Percentiles rank a stretch among this genome's conserved stretches.
Evolutionary conservation across 2,113 vertebrate species (phyloP).

Genomic region (Sula dactylatra): DNA sequence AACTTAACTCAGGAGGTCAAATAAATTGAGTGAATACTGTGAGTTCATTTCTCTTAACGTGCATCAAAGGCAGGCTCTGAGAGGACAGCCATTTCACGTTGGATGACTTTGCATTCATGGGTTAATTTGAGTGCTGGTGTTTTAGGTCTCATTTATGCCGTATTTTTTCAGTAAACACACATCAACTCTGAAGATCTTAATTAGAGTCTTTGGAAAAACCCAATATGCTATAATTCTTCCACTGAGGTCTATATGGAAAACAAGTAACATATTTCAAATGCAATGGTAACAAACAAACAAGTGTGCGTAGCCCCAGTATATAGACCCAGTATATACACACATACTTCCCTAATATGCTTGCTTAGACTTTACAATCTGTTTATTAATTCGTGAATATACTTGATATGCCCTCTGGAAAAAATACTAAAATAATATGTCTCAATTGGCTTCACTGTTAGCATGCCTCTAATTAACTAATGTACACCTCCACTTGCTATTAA

Average conservation of each 20-base stretch:
- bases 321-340: background rate
- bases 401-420: slow-evolving; percentile 66
- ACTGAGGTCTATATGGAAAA: slow-evolving; percentile 32
- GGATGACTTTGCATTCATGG: background rate
- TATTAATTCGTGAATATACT: slow-evolving; percentile 64
- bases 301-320: background rate
- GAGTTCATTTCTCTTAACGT: background rate
- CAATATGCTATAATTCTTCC: slow-evolving; percentile 52
- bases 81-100: background rate
- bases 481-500: slow-evolving; percentile 58
- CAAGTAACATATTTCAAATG: slow-evolving; percentile 41
- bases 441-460: slow-evolving; percentile 44
- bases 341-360: slow-evolving; percentile 46
- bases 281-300: slow-evolving; percentile 41
- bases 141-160: background rate
- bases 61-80: background rate
- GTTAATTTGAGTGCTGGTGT: background rate
- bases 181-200: slow-evolving; percentile 48
- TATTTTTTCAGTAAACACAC: slow-evolving; percentile 19
- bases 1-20: background rate
- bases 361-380: slow-evolving; percentile 66
- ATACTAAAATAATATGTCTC: slow-evolving; percentile 54
- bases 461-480: slow-evolving; percentile 59
- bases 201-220: slow-evolving; percentile 48
- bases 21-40: background rate